These are phyloP conservation scores for Ranitomeya imitator DNA, from an alignment of 2,113 vertebrate species.

Conservation along the genomic window DNA sequence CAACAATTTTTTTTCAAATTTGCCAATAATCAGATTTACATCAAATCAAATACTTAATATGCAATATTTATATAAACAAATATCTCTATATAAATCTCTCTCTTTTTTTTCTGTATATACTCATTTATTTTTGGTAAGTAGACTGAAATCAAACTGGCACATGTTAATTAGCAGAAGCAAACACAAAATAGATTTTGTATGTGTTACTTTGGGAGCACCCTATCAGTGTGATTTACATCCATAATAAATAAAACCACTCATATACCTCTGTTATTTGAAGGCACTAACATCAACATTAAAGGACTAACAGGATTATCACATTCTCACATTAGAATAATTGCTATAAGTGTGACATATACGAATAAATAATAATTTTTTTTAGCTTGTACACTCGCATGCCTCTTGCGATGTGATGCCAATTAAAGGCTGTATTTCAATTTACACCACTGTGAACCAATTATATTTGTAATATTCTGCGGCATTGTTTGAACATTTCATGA, in stretches of 20 bases:
- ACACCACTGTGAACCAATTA: slow-evolving; percentile 7
- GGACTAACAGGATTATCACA: slow-evolving; percentile 17
- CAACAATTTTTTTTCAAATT: no score
- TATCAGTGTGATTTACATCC: background rate
- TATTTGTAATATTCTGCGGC: background rate
- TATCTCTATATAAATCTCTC: background rate
- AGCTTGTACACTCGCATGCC: background rate
- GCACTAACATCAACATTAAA: slow-evolving; percentile 15
- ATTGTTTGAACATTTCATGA: background rate
- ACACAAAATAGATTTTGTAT: background rate
- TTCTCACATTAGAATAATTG: slow-evolving; percentile 29
- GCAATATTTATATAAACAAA: no score
- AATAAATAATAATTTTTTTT: slow-evolving; percentile 24
- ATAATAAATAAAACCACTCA: background rate
- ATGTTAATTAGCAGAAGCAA: background rate
- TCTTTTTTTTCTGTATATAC: background rate
- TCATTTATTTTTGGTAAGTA: background rate
- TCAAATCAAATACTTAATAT: no score
- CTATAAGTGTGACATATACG: slow-evolving; percentile 37
- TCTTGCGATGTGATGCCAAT: slow-evolving; percentile 11
- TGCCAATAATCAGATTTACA: no score
- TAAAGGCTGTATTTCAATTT: slow-evolving; percentile 13
- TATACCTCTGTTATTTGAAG: background rate
- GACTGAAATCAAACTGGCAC: background rate
- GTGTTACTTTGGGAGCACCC: background rate